These are phyloP conservation scores for Capreolus pygargus DNA, from an alignment of 2,113 vertebrate species.

Conservation along the genomic window DNA sequence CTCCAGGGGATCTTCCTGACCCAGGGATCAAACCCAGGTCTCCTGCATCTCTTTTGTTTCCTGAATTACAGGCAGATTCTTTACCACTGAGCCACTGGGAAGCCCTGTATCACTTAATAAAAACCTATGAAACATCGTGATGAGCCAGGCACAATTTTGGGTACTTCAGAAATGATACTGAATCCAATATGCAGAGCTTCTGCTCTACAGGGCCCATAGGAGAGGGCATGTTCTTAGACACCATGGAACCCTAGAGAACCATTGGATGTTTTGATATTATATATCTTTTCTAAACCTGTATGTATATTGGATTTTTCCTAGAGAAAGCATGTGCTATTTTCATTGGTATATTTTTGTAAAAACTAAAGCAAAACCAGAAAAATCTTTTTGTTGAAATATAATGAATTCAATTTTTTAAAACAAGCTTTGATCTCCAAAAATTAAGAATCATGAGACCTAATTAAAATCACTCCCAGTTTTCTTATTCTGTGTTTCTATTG, in stretches of 20 bases:
- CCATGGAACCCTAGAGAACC: not conserved
- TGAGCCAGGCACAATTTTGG: not conserved
- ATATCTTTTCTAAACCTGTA: not conserved
- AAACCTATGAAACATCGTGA: rapidly evolving
- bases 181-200: not conserved
- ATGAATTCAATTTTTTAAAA: not conserved
- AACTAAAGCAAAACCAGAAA: not conserved
- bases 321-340: not conserved
- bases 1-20: not conserved
- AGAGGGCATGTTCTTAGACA: not conserved
- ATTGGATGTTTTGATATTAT: not conserved
- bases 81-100: not conserved
- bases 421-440: not conserved
- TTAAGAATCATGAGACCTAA: not conserved
- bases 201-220: not conserved
- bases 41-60: not conserved
- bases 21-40: not conserved
- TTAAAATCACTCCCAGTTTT: not conserved
- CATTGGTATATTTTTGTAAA: not conserved
- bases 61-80: not conserved
- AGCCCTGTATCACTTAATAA: not conserved
- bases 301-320: not conserved
- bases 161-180: not conserved
- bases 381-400: not conserved
- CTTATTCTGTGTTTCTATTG: not conserved